Base-by-base conservation (phyloP, 1,140 invertebrate genomes). In the Brachionus calyciflorus region DNA sequence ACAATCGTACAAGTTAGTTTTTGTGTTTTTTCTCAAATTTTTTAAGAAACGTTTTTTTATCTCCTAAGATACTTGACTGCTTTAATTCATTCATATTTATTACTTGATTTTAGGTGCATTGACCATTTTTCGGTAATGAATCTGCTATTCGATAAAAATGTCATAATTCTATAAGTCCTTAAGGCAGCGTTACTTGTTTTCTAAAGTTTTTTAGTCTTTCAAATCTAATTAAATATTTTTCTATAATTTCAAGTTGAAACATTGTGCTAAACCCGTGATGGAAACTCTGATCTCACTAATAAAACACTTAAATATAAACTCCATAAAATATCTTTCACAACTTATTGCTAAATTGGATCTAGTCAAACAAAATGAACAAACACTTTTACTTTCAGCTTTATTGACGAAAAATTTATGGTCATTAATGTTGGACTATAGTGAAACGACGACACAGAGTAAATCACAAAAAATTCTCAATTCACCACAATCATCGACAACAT, bases 181-280 rank as follows among this genome's bases (percentile, higher is more conserved):
- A n/a, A n/a, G n/a, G n/a, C n/a, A n/a, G n/a, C n/a, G n/a, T n/a
- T n/a, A n/a, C n/a, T n/a, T n/a, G n/a, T n/a, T n/a, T n/a, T n/a
- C n/a, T n/a, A n/a, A n/a, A n/a, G n/a, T n/a, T n/a, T n/a, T n/a
- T n/a, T n/a, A n/a, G n/a, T n/a, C n/a, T n/a, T n/a, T n/a, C n/a
- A n/a, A n/a, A n/a, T n/a, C n/a, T n/a, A n/a, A n/a, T n/a, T n/a
- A n/a, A n/a, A n/a, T n/a, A n/a, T n/a, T n/a, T n/a, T n/a, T 37
- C 9, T 37, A 5, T 37, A 60, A 60, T 60, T 60, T 37, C 19
- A 80, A 85, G 84, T 84, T 96, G 33, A 96, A 96, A 82, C 93
- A 96, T 83, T 96, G 93, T 82, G 90, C 92, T 4, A 91, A 93
- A 79, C 93, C 93, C 77, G 93, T 96, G 76, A 91, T 94, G 82